Evolutionary conservation across 2,113 vertebrate species (phyloP), one percentile per base, ranked within the genome.

Genomic region (Gambusia affinis): DNA sequence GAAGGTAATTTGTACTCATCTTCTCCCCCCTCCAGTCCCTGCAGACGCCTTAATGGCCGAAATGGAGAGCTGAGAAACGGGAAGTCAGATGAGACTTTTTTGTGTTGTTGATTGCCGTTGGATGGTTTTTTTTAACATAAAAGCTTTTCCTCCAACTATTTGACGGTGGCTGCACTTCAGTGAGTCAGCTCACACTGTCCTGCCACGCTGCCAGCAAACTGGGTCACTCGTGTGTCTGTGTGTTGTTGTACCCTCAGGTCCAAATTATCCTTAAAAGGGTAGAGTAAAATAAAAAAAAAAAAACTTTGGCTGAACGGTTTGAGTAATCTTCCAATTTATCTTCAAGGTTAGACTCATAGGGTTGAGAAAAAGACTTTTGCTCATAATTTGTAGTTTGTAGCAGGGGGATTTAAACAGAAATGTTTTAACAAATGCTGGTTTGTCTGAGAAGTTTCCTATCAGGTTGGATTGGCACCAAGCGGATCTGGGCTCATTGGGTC

Each of bases 1-100:
- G 62, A 70, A 79, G 61, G 79, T 67, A 66, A 62, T 84, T 68
- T 76, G 75, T 73, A n/a, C 67, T 81, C 63, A 15, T 79, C 82
- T 30, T 60, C 35, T 51, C 60, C 60, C 64, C 1, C n/a, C 51
- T 54, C 12, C 76, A 27, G 4, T 74, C 85, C 76, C 70, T 3
- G 72, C 19, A 10, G 79, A 73, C 29, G 14, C 60, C 42, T 15
- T 22, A 31, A 54, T 22, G 35, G 69, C 8, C 14, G 14, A 63
- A 33, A n/a, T 1, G 1, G 61, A 54, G 7, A 1, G 37, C 10
- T 19, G 35, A 30, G 69, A 33, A 69, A 42, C 12, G 14, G 14
- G 39, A 42, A 42, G 39, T 42, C 39, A 63, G 64, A 29, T 10
- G 47, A 79, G 39, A 30, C 35, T 31, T n/a, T 72, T n/a, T 39